Base-by-base conservation (phyloP, 2,888 invertebrate species). In the Mimas tiliae region DNA sequence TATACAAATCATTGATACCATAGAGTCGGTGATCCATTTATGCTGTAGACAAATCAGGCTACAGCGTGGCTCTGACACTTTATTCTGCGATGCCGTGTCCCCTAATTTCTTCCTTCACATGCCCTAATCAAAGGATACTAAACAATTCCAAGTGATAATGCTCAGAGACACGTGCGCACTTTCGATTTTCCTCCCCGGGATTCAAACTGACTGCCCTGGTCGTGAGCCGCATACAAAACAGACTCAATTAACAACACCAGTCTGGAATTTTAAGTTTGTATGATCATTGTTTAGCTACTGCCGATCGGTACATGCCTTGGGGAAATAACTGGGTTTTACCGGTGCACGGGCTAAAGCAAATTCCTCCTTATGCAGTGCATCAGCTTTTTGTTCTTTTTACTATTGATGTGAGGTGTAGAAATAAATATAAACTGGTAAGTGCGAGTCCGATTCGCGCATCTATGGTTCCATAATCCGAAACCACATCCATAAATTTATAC, bases 141-240 rank as follows among this genome's bases (percentile, higher is more conserved):
- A 50, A 19, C 6, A 6, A 16, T 48, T 0, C 6, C 48, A 6
- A 19, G 52, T 52, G 27, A 27, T 14, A 27, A 19, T 27, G 14
- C 14, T 27, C 11, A 6, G 14, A 21, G 58, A 16, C 21, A 58
- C 58, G 58, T 58, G 58, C 12, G 12, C 58, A 21, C 42, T 58
- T 58, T 58, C 58, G 72, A 81, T 77, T 58, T 58, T 58, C 58
- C 58, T 42, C 58, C 19, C 58, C 38, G 58, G 19, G 38, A 58
- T 16, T 16, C 16, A 16, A 42, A 58, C 11, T 1, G 16, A 58
- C 58, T 19, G 16, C 1, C 42, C 58, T n/a, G 42, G 19, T 12
- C 19, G 19, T 42, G 58, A 12, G 38, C 58, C 42, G 58, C 58
- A 58, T 58, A 58, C 38, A 19, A 58, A 58, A 12, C 19, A 12